Evolutionary conservation across 2,888 invertebrate species (phyloP).

Genomic region (Allophyes oxyacanthae): DNA sequence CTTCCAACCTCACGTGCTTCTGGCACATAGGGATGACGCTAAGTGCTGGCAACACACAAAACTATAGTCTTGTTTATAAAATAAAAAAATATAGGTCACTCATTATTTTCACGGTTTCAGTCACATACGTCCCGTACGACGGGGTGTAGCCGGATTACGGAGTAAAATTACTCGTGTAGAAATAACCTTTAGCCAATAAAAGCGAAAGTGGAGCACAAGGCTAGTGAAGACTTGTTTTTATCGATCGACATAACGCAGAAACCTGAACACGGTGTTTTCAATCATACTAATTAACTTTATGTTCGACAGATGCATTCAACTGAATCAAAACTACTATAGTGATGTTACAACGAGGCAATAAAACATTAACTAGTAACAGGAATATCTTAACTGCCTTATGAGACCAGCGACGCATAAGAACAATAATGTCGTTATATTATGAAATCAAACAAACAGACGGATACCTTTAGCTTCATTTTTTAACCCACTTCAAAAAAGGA

Average conservation of each 20-base stretch:
- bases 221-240: constrained; percentile 67
- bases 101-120: constrained; percentile 48
- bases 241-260: constrained; percentile 63
- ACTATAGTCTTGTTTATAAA: constrained; percentile 50
- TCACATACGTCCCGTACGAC: constrained; percentile 37
- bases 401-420: not conserved
- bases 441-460: too few species aligned
- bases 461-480: too few species aligned
- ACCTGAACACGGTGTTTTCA: constrained; percentile 55
- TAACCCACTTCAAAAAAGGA: too few species aligned
- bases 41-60: constrained; percentile 48
- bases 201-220: constrained; percentile 74
- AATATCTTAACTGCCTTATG: not conserved
- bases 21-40: constrained; percentile 39
- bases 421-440: not conserved
- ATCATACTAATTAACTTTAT: constrained; percentile 49
- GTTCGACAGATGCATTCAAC: constrained; percentile 23
- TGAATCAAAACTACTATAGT: constrained; percentile 11
- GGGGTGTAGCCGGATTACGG: constrained; percentile 45
- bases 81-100: constrained; percentile 56
- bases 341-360: not conserved
- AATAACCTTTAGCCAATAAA: constrained; percentile 70
- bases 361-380: constrained; percentile 1
- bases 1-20: constrained; percentile 1
- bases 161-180: constrained; percentile 58